Percentiles rank a stretch among this genome's conserved stretches.
Conservation (phyloP, 2,113 vertebrate species). For the Cromileptes altivelis region DNA sequence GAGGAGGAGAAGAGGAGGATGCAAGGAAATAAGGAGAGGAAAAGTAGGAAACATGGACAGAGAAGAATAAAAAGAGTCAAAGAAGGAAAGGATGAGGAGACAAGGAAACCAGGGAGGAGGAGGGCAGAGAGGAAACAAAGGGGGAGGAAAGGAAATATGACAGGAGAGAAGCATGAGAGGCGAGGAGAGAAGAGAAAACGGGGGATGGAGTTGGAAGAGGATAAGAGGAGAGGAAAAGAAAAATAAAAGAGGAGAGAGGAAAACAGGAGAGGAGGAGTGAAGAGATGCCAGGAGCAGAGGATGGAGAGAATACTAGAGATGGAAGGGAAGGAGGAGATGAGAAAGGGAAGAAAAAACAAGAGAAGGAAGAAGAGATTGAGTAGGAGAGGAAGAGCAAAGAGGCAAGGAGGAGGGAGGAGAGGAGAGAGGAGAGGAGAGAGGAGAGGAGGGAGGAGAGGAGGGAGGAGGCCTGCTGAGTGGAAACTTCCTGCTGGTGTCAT, state of each 20-base stretch:
- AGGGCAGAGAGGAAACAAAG: not conserved
- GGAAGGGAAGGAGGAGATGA: fast-evolving
- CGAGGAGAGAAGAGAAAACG: not conserved
- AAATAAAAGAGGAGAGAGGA: not conserved
- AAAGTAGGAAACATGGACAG: not conserved
- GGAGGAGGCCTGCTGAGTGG: conserved; percentile 17
- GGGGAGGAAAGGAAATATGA: not conserved
- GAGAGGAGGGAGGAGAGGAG: not conserved
- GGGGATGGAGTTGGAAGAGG: not conserved
- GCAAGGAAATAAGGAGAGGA: no score
- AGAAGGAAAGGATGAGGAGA: not conserved
- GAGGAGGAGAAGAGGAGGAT: not conserved
- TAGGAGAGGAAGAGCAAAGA: not conserved
- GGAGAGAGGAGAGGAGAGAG: not conserved
- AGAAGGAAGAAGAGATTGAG: not conserved
- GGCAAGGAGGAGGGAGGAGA: no score
- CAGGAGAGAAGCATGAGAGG: not conserved
- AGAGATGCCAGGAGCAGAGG: not conserved
- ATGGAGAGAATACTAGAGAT: not conserved
- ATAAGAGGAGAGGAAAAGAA: not conserved
- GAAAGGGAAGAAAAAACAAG: not conserved
- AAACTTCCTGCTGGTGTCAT: conserved; percentile 49
- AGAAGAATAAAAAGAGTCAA: no score
- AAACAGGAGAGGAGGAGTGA: no score
- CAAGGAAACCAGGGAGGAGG: no score